Percentiles rank a stretch among this genome's conserved stretches.
Conservation (phyloP, 2,797 vertebrate species). For the Eulemur rubriventer region DNA sequence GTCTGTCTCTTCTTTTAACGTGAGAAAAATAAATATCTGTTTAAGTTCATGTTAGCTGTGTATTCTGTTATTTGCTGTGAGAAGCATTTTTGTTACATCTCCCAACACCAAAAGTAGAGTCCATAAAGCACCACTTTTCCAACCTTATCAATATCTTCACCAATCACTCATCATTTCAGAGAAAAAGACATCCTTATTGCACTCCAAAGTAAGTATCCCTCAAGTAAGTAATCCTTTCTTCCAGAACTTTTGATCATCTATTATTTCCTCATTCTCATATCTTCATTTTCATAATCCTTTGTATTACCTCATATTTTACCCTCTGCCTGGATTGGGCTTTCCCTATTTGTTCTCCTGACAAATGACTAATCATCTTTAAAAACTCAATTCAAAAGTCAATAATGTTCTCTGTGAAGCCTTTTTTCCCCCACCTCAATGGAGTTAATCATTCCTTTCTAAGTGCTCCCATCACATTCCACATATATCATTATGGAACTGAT, state of each 20-base stretch:
- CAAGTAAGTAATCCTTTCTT: background rate
- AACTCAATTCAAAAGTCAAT: background rate
- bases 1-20: background rate
- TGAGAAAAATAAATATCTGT: slow-evolving; percentile 6
- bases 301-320: background rate
- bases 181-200: background rate
- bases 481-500: background rate
- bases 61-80: background rate
- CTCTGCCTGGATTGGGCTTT: background rate
- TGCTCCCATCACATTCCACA: background rate
- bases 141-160: background rate
- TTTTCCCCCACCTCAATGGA: background rate
- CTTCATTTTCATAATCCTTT: background rate
- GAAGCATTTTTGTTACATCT: background rate
- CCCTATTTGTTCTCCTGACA: background rate
- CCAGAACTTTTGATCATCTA: background rate
- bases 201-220: background rate
- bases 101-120: background rate
- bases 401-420: background rate
- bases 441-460: background rate
- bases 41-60: background rate
- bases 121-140: background rate
- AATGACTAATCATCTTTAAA: slow-evolving; percentile 16
- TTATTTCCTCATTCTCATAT: background rate
- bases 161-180: background rate